These are phyloP conservation scores for Micromussa lordhowensis DNA, from an alignment of 92 coral and sea anemone species.

Conservation along the genomic window DNA sequence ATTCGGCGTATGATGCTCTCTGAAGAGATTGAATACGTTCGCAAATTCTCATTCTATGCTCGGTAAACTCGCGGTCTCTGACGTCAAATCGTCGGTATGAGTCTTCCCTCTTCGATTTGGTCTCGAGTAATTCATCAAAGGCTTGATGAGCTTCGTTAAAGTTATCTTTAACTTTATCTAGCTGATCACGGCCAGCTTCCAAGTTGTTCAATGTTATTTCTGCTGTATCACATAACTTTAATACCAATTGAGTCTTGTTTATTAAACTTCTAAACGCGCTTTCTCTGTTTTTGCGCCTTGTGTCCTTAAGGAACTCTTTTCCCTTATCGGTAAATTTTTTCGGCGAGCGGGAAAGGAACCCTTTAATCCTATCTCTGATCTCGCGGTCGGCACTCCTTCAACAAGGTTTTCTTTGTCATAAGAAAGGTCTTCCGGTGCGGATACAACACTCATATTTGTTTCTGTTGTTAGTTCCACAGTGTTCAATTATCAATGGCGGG, in stretches of 20 bases:
- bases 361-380: conserved; percentile 6
- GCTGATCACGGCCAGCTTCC: conserved; percentile 14
- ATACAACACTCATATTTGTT: too few species aligned
- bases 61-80: too few species aligned
- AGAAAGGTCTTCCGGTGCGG: too few species aligned
- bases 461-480: too few species aligned
- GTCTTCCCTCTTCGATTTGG: too few species aligned
- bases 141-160: conserved; percentile 16
- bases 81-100: too few species aligned
- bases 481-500: too few species aligned
- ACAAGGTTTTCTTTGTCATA: background rate
- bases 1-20: too few species aligned
- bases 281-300: background rate
- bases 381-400: conserved; percentile 4
- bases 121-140: conserved; percentile 7
- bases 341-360: background rate
- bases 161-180: background rate
- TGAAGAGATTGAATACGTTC: too few species aligned
- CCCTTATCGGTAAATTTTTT: conserved; percentile 5
- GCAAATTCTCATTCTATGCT: too few species aligned
- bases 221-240: background rate
- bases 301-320: background rate
- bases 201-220: background rate
- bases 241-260: background rate
- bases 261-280: background rate